These are phyloP conservation scores for Orycteropus afer DNA, from an alignment of 2,113 vertebrate species.

Conservation along the genomic window DNA sequence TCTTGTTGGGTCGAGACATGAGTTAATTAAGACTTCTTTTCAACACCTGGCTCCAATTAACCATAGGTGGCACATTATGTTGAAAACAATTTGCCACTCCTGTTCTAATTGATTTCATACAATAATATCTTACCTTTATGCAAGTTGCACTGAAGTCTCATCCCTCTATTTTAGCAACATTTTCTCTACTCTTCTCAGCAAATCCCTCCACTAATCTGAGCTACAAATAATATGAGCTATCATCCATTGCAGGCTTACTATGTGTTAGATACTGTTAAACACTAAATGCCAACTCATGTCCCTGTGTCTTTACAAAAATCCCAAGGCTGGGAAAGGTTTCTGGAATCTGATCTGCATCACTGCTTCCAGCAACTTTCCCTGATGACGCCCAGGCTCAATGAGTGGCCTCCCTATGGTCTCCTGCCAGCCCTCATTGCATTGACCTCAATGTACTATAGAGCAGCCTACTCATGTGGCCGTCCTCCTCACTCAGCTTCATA, in stretches of 20 bases:
- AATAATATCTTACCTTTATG: background rate
- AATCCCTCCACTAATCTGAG: background rate
- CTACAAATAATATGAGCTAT: background rate
- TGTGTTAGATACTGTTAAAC: background rate
- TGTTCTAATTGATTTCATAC: background rate
- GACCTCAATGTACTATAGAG: background rate
- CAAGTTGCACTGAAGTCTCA: background rate
- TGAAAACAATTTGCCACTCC: background rate
- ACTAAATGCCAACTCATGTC: background rate
- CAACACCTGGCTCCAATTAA: background rate
- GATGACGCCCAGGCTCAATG: background rate
- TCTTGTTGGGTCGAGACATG: background rate
- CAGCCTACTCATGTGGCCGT: background rate
- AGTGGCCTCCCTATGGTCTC: background rate
- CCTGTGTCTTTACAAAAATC: background rate
- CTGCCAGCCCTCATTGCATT: background rate
- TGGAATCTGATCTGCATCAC: background rate
- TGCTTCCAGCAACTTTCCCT: background rate
- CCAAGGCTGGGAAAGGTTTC: background rate
- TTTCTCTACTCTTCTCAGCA: background rate
- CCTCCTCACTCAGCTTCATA: background rate
- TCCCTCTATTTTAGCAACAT: background rate
- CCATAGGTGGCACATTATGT: background rate
- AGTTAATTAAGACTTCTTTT: conserved; percentile 10
- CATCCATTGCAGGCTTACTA: background rate